Evolutionary conservation across 2,113 vertebrate genomes (phyloP).

Genomic region (Dasyprocta punctata): DNA sequence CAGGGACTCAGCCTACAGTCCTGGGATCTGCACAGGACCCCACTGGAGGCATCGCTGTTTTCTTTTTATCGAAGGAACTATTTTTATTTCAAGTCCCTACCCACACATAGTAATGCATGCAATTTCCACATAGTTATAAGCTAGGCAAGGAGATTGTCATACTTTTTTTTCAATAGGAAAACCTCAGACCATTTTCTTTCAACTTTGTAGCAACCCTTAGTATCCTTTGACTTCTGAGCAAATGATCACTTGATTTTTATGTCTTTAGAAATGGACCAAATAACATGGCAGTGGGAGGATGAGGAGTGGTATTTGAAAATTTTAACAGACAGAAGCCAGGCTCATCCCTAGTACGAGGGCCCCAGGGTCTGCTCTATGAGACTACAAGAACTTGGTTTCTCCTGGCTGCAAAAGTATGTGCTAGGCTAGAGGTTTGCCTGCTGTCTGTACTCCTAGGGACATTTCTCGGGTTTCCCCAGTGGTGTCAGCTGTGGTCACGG

Average conservation of each 20-base stretch:
- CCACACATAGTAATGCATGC: not conserved
- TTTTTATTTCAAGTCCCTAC: conserved; percentile 38
- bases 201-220: conserved; percentile 24
- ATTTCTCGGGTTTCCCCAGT: fast-evolving
- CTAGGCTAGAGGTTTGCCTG: not conserved
- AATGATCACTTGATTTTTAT: not conserved
- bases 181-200: conserved; percentile 26
- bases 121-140: not conserved
- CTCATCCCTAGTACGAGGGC: not conserved
- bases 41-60: not conserved
- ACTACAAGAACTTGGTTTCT: not conserved
- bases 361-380: not conserved
- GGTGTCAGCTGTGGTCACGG: not conserved
- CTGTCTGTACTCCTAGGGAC: not conserved
- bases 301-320: not conserved
- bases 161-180: not conserved
- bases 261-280: not conserved
- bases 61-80: conserved; percentile 47
- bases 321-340: not conserved
- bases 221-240: conserved; percentile 49
- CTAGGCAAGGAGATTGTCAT: not conserved
- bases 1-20: not conserved
- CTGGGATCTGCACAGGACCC: not conserved
- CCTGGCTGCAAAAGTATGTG: not conserved
- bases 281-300: not conserved